These are phyloP conservation scores for Zaprionus lineosus DNA, from an alignment of 2,888 invertebrate genomes.

Conservation along the genomic window DNA sequence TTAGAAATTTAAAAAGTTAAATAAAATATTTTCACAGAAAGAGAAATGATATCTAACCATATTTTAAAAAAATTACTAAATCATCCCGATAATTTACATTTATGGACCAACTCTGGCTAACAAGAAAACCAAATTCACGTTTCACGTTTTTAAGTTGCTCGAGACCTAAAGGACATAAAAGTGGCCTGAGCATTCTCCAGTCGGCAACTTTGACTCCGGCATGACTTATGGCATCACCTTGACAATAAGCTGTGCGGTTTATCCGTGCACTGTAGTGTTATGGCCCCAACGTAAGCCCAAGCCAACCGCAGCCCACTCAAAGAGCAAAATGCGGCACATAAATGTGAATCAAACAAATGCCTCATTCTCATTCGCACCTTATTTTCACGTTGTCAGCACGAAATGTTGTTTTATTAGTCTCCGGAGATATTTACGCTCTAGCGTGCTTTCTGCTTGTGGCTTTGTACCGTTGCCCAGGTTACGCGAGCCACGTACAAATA, in stretches of 20 bases:
- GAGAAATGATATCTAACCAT: no score
- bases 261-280: conserved; percentile 41
- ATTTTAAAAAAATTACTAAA: no score
- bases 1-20: no score
- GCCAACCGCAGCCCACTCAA: neutral
- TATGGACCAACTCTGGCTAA: no score
- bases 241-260: conserved; percentile 72
- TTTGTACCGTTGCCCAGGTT: conserved; percentile 43
- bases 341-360: conserved; percentile 61
- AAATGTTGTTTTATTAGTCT: conserved; percentile 81
- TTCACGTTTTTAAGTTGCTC: no score
- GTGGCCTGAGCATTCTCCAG: conserved; percentile 13
- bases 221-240: conserved; percentile 76
- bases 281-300: neutral
- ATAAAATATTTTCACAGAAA: no score
- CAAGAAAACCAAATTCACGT: no score
- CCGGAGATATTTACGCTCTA: conserved; percentile 67
- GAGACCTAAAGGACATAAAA: no score
- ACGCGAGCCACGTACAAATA: conserved; percentile 51
- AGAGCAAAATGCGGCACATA: conserved; percentile 3
- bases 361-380: conserved; percentile 9
- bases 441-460: conserved; percentile 48
- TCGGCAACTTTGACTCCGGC: conserved; percentile 9
- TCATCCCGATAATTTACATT: conserved; percentile 40
- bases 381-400: conserved; percentile 71